Percentiles rank a stretch among this genome's conserved stretches.
These are phyloP conservation scores for Aphelocoma californica DNA, from an alignment of 2,797 vertebrate species.

Conservation along the genomic window DNA sequence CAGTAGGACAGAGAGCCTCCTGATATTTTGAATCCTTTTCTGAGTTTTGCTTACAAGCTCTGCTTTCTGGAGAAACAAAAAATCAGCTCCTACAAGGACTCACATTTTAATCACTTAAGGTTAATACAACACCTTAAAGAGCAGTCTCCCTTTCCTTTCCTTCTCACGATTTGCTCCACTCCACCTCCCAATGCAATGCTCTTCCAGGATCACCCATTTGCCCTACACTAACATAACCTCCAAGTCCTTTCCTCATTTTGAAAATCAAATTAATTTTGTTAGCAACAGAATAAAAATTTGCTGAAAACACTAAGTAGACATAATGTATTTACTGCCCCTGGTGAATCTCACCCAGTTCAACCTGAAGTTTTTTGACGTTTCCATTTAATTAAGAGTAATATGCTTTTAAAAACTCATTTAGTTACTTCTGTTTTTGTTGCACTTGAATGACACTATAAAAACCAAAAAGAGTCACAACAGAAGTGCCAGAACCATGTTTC, in stretches of 20 bases:
- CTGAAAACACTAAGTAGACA: slow-evolving; percentile 20
- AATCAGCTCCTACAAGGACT: neutral
- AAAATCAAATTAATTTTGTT: slow-evolving; percentile 39
- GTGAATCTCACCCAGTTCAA: neutral
- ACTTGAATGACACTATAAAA: neutral
- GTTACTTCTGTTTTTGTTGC: neutral
- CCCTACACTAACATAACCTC: neutral
- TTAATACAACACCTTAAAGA: neutral
- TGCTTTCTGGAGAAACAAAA: neutral
- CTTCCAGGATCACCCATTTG: neutral
- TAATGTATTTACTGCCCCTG: neutral
- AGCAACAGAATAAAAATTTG: slow-evolving; percentile 23
- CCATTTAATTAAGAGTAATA: neutral
- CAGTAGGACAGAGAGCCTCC: neutral
- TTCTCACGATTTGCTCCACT: neutral
- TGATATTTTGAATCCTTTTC: neutral
- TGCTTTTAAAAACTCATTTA: neutral
- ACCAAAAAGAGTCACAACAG: neutral
- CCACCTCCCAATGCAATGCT: neutral
- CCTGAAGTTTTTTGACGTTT: neutral
- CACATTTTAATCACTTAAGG: neutral
- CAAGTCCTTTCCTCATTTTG: neutral
- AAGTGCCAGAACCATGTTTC: neutral
- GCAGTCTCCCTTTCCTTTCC: neutral
- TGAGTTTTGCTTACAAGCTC: neutral